phyloP scores from a whole-genome alignment of 2,888 invertebrate species.

The Charanyca ferruginea region DNA sequence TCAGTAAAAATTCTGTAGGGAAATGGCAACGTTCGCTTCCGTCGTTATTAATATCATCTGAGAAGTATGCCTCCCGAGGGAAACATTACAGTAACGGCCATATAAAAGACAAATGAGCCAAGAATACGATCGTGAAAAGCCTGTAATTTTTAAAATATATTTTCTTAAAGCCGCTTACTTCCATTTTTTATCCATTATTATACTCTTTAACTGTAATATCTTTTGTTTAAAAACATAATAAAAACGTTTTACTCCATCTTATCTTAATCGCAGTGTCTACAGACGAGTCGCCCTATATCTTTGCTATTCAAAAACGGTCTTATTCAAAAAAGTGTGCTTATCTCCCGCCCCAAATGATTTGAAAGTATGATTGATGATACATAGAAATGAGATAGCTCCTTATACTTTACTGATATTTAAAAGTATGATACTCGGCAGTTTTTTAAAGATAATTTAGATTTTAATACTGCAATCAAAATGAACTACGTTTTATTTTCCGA shows the following conservation, averaged over 20 bases:
- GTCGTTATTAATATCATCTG: constrained; percentile 78
- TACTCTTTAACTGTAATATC: constrained; percentile 65
- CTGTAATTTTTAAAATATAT: constrained; percentile 75
- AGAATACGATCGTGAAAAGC: constrained; percentile 74
- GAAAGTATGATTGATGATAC: constrained; percentile 82
- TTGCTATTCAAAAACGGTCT: constrained; percentile 72
- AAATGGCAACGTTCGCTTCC: constrained; percentile 75
- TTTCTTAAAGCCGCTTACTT: constrained; percentile 64
- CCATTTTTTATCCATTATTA: constrained; percentile 64
- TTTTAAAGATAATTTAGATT: constrained; percentile 55
- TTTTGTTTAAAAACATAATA: constrained; percentile 71
- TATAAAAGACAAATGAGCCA: constrained; percentile 82
- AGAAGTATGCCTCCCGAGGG: constrained; percentile 76
- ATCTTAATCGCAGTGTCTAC: constrained; percentile 69
- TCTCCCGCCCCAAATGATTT: constrained; percentile 75
- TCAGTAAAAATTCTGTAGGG: constrained; percentile 64
- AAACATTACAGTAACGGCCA: constrained; percentile 78
- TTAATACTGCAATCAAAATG: constrained; percentile 42
- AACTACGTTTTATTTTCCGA: constrained; percentile 35
- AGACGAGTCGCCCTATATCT: constrained; percentile 66
- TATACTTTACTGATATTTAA: constrained; percentile 72
- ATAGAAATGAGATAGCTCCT: constrained; percentile 75
- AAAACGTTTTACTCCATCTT: constrained; percentile 69
- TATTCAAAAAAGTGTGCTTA: constrained; percentile 75
- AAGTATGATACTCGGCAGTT: constrained; percentile 69